Evolutionary conservation across 2,113 vertebrate genomes (phyloP).

Genomic region (Antechinus stuartii): DNA sequence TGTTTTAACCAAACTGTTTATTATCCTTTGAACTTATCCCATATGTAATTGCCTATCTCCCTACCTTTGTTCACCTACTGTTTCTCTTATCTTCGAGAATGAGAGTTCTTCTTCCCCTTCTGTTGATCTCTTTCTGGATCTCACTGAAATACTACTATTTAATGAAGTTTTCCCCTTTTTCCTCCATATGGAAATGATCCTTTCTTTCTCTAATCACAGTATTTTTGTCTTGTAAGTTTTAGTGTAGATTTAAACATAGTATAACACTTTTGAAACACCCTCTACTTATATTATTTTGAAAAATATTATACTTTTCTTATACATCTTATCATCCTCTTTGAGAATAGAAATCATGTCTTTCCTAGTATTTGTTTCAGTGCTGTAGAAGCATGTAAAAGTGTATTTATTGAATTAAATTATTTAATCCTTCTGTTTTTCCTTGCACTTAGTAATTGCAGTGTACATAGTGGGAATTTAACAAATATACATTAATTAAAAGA

Average conservation of each 20-base stretch:
- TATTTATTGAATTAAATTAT: neutral
- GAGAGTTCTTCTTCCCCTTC: neutral
- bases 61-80: neutral
- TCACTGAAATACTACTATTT: neutral
- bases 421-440: neutral
- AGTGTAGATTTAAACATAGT: neutral
- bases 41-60: neutral
- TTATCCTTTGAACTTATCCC: neutral
- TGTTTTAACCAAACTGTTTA: neutral
- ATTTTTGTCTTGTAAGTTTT: neutral
- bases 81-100: slow-evolving; percentile 29
- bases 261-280: neutral
- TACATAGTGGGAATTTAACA: neutral
- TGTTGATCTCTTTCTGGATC: neutral
- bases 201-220: neutral
- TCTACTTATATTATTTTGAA: neutral
- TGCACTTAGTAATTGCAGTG: neutral
- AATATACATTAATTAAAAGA: neutral
- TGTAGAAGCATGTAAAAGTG: neutral
- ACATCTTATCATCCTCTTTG: neutral
- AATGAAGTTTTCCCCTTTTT: neutral
- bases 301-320: neutral
- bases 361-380: neutral
- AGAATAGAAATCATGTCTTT: neutral
- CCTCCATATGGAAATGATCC: neutral